A percentile compares a stretch with the other conserved stretches of the same genome.
phyloP scores from a whole-genome alignment of 2,113 vertebrate species.

The Odocoileus virginianus region DNA sequence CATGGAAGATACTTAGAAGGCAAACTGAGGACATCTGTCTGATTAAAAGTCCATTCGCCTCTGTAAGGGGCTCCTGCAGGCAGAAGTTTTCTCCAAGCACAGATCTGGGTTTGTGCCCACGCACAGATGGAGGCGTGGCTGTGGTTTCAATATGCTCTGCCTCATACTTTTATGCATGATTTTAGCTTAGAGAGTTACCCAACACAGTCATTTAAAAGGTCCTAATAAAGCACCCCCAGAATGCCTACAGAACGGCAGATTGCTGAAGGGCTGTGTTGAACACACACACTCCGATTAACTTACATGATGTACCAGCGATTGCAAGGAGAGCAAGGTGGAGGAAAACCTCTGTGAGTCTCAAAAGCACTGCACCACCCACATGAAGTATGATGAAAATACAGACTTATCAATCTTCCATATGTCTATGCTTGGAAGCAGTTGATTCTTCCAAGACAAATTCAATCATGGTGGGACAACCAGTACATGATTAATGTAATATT shows the following conservation, averaged over 20 bases:
- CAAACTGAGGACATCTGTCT: neutral
- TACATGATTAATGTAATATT: neutral
- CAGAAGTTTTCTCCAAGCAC: neutral
- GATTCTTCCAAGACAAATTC: neutral
- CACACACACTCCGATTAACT: neutral
- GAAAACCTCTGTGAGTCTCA: neutral
- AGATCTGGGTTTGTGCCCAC: neutral
- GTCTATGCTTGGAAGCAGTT: neutral
- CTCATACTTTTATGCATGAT: neutral
- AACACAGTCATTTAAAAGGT: neutral
- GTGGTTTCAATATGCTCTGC: neutral
- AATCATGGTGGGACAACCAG: neutral
- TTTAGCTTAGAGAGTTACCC: neutral
- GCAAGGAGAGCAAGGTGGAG: neutral
- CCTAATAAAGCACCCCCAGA: neutral
- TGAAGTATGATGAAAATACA: neutral
- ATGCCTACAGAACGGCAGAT: neutral
- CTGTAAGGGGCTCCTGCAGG: neutral
- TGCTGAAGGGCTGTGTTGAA: neutral
- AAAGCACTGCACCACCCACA: neutral
- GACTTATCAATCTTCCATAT: neutral
- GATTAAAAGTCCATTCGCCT: neutral
- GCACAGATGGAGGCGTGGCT: neutral
- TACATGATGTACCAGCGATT: neutral
- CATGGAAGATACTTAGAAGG: neutral